Conservation (phyloP, 2,888 invertebrate species). For the Archips xylosteana region DNA sequence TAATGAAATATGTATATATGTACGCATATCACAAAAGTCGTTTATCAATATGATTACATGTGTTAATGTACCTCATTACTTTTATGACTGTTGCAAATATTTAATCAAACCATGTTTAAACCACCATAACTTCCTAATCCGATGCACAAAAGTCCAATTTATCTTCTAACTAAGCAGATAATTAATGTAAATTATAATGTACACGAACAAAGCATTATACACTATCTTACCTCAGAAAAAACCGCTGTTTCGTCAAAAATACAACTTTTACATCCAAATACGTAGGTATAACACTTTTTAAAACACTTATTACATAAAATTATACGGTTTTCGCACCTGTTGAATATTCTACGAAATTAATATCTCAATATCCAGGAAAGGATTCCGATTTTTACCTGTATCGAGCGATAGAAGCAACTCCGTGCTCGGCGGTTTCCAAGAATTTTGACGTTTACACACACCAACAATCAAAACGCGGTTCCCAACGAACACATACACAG, state of each 20-base stretch:
- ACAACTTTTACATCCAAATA: background rate
- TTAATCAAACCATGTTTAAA: background rate
- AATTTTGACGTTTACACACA: slow-evolving; percentile 74
- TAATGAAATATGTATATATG: no score
- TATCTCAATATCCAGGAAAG: slow-evolving; percentile 41
- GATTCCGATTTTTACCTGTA: slow-evolving; percentile 63
- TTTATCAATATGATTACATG: no score
- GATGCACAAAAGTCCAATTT: background rate
- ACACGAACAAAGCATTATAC: slow-evolving; percentile 29
- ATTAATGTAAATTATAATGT: slow-evolving; percentile 8
- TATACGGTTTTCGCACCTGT: slow-evolving; percentile 41
- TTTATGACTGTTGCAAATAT: no score
- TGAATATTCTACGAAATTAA: slow-evolving; percentile 43
- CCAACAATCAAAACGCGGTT: slow-evolving; percentile 48
- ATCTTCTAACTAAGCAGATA: background rate
- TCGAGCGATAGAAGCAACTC: slow-evolving; percentile 63
- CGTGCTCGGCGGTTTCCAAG: slow-evolving; percentile 67
- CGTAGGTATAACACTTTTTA: slow-evolving; percentile 11
- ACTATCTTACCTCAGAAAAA: slow-evolving; percentile 13
- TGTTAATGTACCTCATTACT: no score
- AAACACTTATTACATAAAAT: background rate
- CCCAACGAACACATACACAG: slow-evolving; percentile 57
- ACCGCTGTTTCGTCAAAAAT: slow-evolving; percentile 17
- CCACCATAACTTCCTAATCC: background rate
- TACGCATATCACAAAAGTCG: no score